These are phyloP conservation scores for Tangara arthus DNA, from an alignment of 2,797 vertebrate genomes.

Conservation along the genomic window DNA sequence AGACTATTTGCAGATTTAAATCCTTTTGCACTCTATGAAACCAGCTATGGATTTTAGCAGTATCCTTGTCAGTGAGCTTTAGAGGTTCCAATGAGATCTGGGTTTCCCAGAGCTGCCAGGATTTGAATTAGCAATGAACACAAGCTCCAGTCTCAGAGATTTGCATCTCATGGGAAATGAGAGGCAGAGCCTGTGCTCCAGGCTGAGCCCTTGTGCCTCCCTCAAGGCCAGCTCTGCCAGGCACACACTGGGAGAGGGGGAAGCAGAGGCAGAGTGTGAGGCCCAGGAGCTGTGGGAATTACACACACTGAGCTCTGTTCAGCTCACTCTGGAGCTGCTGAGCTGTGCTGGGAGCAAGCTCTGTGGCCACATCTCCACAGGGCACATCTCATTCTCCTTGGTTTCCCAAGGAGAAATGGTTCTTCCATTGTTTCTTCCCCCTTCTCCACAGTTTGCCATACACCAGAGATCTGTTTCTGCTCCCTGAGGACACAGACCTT, in stretches of 20 bases:
- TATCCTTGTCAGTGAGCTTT: neutral
- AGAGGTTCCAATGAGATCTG: neutral
- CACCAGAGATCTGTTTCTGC: neutral
- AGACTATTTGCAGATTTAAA: neutral
- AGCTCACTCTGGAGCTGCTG: neutral
- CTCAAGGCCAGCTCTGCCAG: neutral
- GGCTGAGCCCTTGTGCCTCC: neutral
- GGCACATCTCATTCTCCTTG: neutral
- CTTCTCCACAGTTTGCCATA: neutral
- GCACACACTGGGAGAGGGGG: neutral
- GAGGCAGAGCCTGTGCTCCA: neutral
- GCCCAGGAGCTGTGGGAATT: neutral
- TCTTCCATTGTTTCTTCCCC: neutral
- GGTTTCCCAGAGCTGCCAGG: neutral
- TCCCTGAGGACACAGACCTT: neutral
- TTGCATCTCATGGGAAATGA: neutral
- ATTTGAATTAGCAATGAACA: neutral
- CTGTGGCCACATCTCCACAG: neutral
- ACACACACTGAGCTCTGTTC: rapidly evolving
- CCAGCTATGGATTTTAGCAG: neutral
- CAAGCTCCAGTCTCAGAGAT: neutral
- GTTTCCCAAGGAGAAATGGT: too few species aligned
- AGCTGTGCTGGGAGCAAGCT: neutral
- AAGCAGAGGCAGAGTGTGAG: neutral
- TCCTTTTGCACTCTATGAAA: neutral